phyloP scores from a whole-genome alignment of 2,113 vertebrate species.

The Caracal caracal region DNA sequence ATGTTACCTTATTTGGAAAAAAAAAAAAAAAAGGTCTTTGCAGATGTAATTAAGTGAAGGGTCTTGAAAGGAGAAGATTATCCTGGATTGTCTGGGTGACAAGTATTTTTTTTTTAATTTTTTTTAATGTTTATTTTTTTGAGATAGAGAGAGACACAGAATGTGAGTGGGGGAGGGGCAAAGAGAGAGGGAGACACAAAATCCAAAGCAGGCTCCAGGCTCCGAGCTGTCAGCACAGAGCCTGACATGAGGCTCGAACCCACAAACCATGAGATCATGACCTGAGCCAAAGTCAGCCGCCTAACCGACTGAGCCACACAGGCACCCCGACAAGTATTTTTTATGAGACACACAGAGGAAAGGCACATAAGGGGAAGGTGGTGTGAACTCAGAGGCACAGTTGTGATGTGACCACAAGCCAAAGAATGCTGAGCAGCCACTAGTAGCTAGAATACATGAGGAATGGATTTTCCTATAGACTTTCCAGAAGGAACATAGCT shows the following conservation, averaged over 20 bases:
- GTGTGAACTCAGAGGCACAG: neutral
- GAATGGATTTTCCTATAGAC: neutral
- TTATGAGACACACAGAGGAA: neutral
- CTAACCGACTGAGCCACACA: too few relatives aligned
- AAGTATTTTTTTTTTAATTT: neutral
- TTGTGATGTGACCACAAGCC: neutral
- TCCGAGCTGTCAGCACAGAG: too few relatives aligned
- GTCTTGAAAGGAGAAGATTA: neutral
- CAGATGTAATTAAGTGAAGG: neutral
- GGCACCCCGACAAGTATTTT: too few relatives aligned
- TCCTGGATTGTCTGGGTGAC: neutral
- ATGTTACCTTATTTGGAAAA: neutral
- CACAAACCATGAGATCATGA: too few relatives aligned
- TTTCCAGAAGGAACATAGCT: neutral
- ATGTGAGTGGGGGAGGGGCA: too few relatives aligned
- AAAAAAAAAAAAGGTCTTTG: neutral
- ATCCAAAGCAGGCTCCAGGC: too few relatives aligned
- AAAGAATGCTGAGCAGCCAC: neutral
- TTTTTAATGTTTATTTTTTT: too few relatives aligned
- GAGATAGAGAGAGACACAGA: too few relatives aligned
- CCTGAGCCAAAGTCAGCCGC: too few relatives aligned
- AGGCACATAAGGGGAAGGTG: neutral
- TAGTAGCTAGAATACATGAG: neutral
- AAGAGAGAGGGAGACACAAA: too few relatives aligned
- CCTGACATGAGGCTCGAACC: too few relatives aligned